Base-by-base conservation (phyloP, 2,888 invertebrate species). In the Proisotoma minuta region DNA sequence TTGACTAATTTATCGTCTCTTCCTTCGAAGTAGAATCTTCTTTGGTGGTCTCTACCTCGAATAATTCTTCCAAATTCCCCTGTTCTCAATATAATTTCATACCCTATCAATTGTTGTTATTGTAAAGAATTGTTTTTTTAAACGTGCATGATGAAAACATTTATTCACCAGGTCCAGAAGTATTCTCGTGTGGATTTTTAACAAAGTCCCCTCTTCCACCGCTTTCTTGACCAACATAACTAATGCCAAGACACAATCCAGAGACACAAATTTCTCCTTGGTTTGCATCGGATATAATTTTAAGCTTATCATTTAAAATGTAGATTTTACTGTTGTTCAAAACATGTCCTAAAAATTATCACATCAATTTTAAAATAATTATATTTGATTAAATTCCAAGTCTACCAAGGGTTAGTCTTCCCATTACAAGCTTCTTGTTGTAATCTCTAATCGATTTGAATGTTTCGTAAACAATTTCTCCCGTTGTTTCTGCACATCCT, bases 401-500 rank as follows among this genome's bases (percentile, higher is more conserved):
- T 80, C 81, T 78, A 88, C 91, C 91, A 70, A 93, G 91, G 1
- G 92, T 91, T 54, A 93, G 84, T 72, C 87, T 88, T 27, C 70
- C 74, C 8, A 84, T 83, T 10, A 63, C 28, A 8, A 65, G 58
- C 62, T 89, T 74, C 69, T 88, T 85, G 3, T 81, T 81, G 59
- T 59, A 71, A 23, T 75, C 75, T 20, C 74, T 65, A 15, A 79
- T 75, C 54, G 80, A 82, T 62, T 82, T 83, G 73, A 91, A 80
- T 0, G 86, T 81, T 72, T 87, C 85, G 75, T 84, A 91, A 0
- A 91, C 91, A 1, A 93, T 91, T 76, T 92, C 93, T 0, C 91
- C 93, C 87, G 92, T 91, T 0, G 91, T 86, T 77, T 94, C 94
- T 0, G 93, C 92, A 70, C 91, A 91, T 0, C 94, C 94, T 75